Evolutionary conservation across 2,797 vertebrate genomes (phyloP).

Genomic region (Poecilia velifera): DNA sequence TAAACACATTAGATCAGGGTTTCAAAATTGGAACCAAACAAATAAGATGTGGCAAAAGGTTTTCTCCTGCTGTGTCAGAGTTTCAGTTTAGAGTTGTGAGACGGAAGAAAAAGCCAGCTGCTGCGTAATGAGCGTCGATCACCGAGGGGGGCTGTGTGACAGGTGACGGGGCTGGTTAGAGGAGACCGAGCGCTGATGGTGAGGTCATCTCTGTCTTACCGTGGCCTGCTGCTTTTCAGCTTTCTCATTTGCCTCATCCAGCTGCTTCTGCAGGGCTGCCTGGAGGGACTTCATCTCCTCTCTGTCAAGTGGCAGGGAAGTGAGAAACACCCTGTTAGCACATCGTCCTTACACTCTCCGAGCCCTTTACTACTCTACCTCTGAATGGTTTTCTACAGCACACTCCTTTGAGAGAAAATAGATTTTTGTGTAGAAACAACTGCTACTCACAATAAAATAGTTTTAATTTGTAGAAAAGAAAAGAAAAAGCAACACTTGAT

Average conservation of each 20-base stretch:
- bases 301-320: constrained; percentile 81
- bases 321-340: constrained; percentile 69
- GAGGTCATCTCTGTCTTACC: constrained; percentile 81
- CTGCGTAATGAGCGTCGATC: constrained; percentile 63
- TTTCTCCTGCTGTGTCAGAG: constrained; percentile 24
- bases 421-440: not conserved
- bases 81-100: constrained; percentile 55
- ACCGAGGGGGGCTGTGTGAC: constrained; percentile 58
- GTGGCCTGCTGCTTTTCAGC: constrained; percentile 97
- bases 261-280: constrained; percentile 94
- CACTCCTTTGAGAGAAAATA: constrained; percentile 2
- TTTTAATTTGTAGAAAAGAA: not conserved
- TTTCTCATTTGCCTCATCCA: constrained; percentile 93
- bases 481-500: not conserved
- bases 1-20: not conserved
- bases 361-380: constrained; percentile 10
- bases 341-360: constrained; percentile 38
- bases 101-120: constrained; percentile 39
- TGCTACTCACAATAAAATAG: not conserved
- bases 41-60: constrained; percentile 18
- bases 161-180: constrained; percentile 65
- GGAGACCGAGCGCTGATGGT: constrained; percentile 50
- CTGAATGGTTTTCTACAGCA: constrained; percentile 20
- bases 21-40: not conserved
- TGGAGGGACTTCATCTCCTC: constrained; percentile 98